phyloP scores from a whole-genome alignment of 2,113 vertebrate genomes.

The Cyanoramphus novaezelandiae region DNA sequence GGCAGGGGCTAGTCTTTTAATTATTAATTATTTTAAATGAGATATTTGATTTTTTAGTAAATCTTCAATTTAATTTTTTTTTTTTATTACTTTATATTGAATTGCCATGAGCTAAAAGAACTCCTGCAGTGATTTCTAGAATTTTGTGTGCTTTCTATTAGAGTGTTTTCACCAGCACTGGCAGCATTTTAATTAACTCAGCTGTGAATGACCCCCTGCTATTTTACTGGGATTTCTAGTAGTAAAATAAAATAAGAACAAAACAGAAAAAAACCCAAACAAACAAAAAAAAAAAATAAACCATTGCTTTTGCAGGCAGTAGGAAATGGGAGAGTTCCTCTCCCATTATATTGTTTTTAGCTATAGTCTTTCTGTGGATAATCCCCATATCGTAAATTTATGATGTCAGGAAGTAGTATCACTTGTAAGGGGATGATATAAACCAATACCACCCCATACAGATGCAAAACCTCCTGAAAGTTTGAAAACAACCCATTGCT shows the following conservation, averaged over 20 bases:
- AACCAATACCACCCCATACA: not conserved
- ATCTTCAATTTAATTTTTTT: not conserved
- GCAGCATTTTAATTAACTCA: conserved; percentile 26
- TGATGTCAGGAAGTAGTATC: not conserved
- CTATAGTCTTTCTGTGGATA: not conserved
- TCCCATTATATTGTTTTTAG: not conserved
- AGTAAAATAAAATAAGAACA: not conserved
- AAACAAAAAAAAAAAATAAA: not conserved
- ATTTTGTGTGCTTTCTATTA: not conserved
- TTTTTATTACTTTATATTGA: not conserved
- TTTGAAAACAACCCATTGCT: not conserved
- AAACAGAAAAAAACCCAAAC: not conserved
- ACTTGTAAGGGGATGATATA: not conserved
- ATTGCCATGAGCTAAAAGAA: not conserved
- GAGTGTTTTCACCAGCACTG: not conserved
- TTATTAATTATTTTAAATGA: conserved; percentile 5
- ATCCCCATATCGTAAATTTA: not conserved
- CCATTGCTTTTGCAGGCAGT: not conserved
- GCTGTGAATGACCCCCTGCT: not conserved
- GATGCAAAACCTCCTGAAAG: not conserved
- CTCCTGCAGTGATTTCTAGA: not conserved
- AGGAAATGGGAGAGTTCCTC: not conserved
- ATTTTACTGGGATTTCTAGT: not conserved
- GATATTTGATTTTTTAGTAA: not conserved
- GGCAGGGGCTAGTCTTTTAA: not conserved